A percentile compares a stretch with the other conserved stretches of the same genome.
Evolutionary conservation across 2,113 vertebrate species (phyloP).

Genomic region (Desmodus rotundus): DNA sequence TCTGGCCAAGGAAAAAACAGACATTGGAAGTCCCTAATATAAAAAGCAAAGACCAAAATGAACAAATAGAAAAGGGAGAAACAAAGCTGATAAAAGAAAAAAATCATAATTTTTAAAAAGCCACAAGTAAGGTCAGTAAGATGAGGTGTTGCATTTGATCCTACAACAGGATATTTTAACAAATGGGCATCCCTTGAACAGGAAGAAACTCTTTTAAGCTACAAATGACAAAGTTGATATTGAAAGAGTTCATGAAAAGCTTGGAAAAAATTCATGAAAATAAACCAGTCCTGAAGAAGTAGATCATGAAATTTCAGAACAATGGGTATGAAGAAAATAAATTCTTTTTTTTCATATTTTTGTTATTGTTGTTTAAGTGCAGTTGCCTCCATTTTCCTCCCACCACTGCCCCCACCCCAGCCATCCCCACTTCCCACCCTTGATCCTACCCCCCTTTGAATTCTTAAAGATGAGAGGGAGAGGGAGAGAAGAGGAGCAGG

Average conservation of each 20-base stretch:
- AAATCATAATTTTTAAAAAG: neutral
- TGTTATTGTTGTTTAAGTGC: too few relatives aligned
- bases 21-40: neutral
- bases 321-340: neutral
- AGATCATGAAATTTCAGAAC: neutral
- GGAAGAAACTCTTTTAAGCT: neutral
- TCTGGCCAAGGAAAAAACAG: neutral
- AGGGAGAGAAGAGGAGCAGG: neutral
- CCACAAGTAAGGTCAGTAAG: neutral
- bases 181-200: neutral
- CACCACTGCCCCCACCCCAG: too few relatives aligned
- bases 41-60: neutral
- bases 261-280: neutral
- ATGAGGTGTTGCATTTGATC: neutral
- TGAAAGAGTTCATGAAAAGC: neutral
- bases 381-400: too few relatives aligned
- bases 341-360: neutral
- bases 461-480: neutral
- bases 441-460: too few relatives aligned
- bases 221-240: neutral
- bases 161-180: neutral
- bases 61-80: neutral
- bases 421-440: too few relatives aligned
- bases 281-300: neutral
- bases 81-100: neutral